Evolutionary conservation across 2,888 invertebrate species (phyloP).

Genomic region (Drosophila histrio): DNA sequence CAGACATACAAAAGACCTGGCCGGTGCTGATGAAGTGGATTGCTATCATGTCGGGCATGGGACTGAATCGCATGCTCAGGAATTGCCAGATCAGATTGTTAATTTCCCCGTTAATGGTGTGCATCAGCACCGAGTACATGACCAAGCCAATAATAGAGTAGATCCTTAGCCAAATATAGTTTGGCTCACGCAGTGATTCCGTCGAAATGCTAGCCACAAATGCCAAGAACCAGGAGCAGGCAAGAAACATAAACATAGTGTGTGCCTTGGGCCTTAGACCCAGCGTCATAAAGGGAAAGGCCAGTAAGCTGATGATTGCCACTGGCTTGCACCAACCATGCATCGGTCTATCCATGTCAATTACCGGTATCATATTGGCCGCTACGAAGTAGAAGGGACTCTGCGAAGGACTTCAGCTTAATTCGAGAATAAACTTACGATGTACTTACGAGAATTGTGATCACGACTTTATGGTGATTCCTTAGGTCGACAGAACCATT

Average conservation of each 20-base stretch:
- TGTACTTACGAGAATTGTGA: slow-evolving; percentile 18
- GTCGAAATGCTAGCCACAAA: slow-evolving; percentile 26
- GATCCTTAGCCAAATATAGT: neutral
- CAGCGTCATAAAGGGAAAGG: slow-evolving; percentile 27
- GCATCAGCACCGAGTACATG: slow-evolving; percentile 15
- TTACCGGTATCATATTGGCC: slow-evolving; percentile 49
- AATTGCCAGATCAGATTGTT: slow-evolving; percentile 55
- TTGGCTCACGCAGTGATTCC: slow-evolving; percentile 28
- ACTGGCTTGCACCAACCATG: slow-evolving; percentile 55
- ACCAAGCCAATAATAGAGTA: slow-evolving; percentile 15
- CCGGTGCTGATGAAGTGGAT: slow-evolving; percentile 33
- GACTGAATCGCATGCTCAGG: slow-evolving; percentile 20
- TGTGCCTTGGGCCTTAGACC: neutral
- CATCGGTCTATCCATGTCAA: slow-evolving; percentile 7
- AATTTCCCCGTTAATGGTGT: slow-evolving; percentile 5
- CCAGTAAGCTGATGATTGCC: slow-evolving; percentile 8
- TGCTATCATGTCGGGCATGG: slow-evolving; percentile 21
- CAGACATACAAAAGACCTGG: neutral
- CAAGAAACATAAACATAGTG: neutral
- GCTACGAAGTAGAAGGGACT: slow-evolving; percentile 38
- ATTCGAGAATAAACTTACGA: no score
- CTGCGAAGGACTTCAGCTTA: slow-evolving; percentile 10
- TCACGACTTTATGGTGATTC: neutral
- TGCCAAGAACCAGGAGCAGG: slow-evolving; percentile 21
- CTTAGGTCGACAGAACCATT: slow-evolving; percentile 37